Conservation (phyloP, 2,888 invertebrate species). For the Pinctada fucata region DNA sequence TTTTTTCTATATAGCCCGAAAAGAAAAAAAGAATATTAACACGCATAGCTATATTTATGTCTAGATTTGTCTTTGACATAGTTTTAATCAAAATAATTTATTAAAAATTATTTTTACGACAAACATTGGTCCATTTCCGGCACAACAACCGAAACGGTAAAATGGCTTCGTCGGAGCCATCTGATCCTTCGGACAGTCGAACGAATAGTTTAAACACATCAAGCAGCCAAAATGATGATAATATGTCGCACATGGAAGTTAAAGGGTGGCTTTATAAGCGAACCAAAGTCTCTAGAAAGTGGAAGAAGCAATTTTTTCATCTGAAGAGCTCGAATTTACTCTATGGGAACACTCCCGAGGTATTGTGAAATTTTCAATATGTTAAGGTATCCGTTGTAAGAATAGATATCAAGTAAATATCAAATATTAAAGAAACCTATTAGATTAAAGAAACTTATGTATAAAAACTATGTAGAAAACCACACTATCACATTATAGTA, state of each 20-base stretch:
- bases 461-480: too few relatives aligned
- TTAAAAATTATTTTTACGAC: slow-evolving; percentile 1
- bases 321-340: slow-evolving; percentile 70
- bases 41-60: too few relatives aligned
- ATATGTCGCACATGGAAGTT: slow-evolving; percentile 55
- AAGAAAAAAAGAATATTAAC: too few relatives aligned
- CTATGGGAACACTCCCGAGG: slow-evolving; percentile 72
- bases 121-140: slow-evolving; percentile 5
- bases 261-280: slow-evolving; percentile 75
- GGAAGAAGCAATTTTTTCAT: slow-evolving; percentile 74
- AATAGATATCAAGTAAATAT: too few relatives aligned
- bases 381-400: too few relatives aligned
- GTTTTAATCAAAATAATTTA: too few relatives aligned
- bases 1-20: too few relatives aligned
- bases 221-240: slow-evolving; percentile 56
- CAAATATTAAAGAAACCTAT: too few relatives aligned
- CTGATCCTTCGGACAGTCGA: slow-evolving; percentile 60
- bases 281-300: slow-evolving; percentile 71
- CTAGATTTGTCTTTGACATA: too few relatives aligned
- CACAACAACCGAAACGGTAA: slow-evolving; percentile 27
- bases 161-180: slow-evolving; percentile 69
- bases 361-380: slow-evolving; percentile 34
- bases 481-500: too few relatives aligned
- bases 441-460: too few relatives aligned
- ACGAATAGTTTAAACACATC: slow-evolving; percentile 58